Conservation (phyloP, 2,888 invertebrate genomes). For the Erebia ligea region DNA sequence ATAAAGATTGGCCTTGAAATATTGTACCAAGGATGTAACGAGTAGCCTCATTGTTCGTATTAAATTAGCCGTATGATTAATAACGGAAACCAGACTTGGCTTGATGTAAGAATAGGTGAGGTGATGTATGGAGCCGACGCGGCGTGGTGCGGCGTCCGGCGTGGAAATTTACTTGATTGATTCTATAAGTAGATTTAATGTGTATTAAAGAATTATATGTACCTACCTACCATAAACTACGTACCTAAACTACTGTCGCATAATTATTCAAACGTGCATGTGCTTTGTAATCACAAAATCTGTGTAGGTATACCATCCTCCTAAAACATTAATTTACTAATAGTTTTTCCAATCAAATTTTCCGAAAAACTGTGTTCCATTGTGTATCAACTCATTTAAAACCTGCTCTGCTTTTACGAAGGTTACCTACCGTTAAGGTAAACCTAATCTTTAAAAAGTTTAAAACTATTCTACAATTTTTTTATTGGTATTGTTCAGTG, state of each 20-base stretch:
- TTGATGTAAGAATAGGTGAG: conserved; percentile 23
- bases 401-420: too few species aligned
- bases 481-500: too few species aligned
- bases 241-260: background rate
- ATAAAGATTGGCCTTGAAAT: conserved; percentile 46
- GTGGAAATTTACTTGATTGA: conserved; percentile 14
- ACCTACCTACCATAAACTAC: background rate
- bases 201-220: background rate
- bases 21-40: conserved; percentile 46
- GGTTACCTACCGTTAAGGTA: too few species aligned
- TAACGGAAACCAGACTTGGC: conserved; percentile 59
- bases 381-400: too few species aligned
- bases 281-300: background rate
- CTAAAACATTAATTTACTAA: too few species aligned
- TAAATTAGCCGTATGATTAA: conserved; percentile 72
- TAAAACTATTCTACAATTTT: too few species aligned
- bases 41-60: conserved; percentile 59
- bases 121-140: conserved; percentile 15
- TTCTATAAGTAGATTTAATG: conserved; percentile 8
- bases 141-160: background rate
- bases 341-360: too few species aligned
- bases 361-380: too few species aligned
- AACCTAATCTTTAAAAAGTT: too few species aligned
- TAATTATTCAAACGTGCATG: conserved; percentile 2
- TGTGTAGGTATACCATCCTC: background rate